Percentiles rank a stretch among this genome's conserved stretches.
Conservation (phyloP, 2,797 vertebrate species). For the Acomys russatus region DNA sequence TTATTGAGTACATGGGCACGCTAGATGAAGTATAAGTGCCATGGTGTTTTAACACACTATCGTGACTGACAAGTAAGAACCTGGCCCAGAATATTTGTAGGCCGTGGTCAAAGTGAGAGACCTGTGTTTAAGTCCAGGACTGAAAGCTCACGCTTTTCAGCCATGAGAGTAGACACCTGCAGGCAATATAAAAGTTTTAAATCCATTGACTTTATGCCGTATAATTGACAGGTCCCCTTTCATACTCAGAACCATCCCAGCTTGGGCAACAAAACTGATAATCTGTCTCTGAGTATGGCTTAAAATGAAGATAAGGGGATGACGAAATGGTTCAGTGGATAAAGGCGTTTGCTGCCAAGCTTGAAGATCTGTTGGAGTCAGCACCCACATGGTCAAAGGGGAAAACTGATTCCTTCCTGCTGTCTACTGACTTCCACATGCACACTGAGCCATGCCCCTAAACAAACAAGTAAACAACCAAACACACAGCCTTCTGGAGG, state of each 20-base stretch:
- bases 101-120: slow-evolving; percentile 13
- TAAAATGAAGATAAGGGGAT: neutral
- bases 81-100: neutral
- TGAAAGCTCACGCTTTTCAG: neutral
- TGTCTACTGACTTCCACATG: neutral
- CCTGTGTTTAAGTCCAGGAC: neutral
- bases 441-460: too few species aligned
- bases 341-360: neutral
- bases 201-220: neutral
- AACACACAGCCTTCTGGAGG: neutral
- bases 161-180: neutral
- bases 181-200: neutral
- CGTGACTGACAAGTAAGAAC: slow-evolving; percentile 10
- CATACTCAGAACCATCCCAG: neutral
- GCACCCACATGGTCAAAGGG: neutral
- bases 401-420: neutral
- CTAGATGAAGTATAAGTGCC: neutral
- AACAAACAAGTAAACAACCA: neutral
- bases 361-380: neutral
- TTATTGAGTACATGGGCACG: neutral
- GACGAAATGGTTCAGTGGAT: neutral
- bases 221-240: neutral
- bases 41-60: neutral
- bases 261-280: neutral
- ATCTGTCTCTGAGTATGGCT: neutral